Evolutionary conservation across 2,888 invertebrate genomes (phyloP).

Genomic region (Liposcelis brunnea): DNA sequence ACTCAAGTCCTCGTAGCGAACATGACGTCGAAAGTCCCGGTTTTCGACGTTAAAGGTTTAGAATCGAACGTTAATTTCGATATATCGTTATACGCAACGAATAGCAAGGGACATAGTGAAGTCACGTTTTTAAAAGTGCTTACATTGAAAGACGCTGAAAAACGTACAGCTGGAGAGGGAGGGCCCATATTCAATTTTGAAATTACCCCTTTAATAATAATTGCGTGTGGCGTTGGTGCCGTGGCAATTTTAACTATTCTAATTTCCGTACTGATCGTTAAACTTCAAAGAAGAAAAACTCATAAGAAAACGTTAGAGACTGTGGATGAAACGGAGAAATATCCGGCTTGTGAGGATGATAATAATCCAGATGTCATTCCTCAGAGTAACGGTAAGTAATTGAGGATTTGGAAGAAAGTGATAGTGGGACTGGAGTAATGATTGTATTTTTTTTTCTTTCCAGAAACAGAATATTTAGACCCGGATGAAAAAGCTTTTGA

Average conservation of each 20-base stretch:
- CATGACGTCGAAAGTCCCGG: slow-evolving; percentile 37
- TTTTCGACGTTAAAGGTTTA: slow-evolving; percentile 46
- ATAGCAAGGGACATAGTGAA: slow-evolving; percentile 53
- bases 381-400: slow-evolving; percentile 15
- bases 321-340: neutral
- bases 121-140: slow-evolving; percentile 45
- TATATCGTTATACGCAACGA: slow-evolving; percentile 48
- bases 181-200: neutral
- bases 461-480: slow-evolving; percentile 30
- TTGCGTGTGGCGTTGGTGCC: neutral
- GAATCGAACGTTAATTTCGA: slow-evolving; percentile 51
- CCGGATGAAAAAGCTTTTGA: slow-evolving; percentile 34
- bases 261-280: neutral
- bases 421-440: neutral
- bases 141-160: slow-evolving; percentile 54
- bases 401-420: no score
- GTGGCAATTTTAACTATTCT: neutral
- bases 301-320: neutral
- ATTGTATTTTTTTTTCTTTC: slow-evolving; percentile 2
- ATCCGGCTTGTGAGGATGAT: slow-evolving; percentile 14
- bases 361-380: slow-evolving; percentile 20
- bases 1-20: slow-evolving; percentile 34
- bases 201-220: slow-evolving; percentile 2
- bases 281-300: neutral
- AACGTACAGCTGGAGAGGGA: slow-evolving; percentile 42